Evolutionary conservation across 2,797 vertebrate species (phyloP).

Genomic region (Apogon hyalosoma): DNA sequence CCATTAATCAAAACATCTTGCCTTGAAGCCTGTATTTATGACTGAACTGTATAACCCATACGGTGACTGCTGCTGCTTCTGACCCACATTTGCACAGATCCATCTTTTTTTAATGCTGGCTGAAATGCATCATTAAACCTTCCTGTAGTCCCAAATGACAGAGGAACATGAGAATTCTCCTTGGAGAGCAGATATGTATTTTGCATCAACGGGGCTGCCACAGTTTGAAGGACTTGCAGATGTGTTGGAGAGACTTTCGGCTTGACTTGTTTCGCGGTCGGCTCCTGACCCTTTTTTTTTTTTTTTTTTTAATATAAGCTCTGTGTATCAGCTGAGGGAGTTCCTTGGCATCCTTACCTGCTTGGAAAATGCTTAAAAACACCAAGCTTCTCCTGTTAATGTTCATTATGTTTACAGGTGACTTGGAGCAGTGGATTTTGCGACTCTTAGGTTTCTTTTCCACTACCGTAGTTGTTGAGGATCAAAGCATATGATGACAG

Average conservation of each 20-base stretch:
- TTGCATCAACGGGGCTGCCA: conserved; percentile 62
- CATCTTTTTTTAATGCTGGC: conserved; percentile 36
- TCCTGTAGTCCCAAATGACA: conserved; percentile 59
- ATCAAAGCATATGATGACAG: conserved; percentile 6
- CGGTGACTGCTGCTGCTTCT: conserved; percentile 21
- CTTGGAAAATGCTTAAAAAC: conserved; percentile 54
- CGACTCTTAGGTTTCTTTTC: conserved; percentile 7
- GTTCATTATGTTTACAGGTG: conserved; percentile 48
- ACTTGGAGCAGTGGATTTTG: conserved; percentile 13
- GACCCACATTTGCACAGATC: conserved; percentile 64
- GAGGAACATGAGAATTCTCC: conserved; percentile 64
- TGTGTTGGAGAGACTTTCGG: conserved; percentile 63
- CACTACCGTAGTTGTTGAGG: background rate
- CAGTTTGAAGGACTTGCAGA: conserved; percentile 68
- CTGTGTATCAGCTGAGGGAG: conserved; percentile 37
- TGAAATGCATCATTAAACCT: conserved; percentile 59
- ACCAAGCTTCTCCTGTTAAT: conserved; percentile 14
- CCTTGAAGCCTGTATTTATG: conserved; percentile 25
- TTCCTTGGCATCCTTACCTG: conserved; percentile 52
- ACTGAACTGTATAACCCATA: conserved; percentile 27
- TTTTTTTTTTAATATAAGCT: background rate
- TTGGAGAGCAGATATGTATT: conserved; percentile 67
- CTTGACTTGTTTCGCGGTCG: conserved; percentile 33
- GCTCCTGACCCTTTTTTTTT: conserved; percentile 25
- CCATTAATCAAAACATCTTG: conserved; percentile 19